Evolutionary conservation across 1,140 invertebrate species (phyloP), one percentile per base, ranked within the genome.

Genomic region (Nixonia krombeini): DNA sequence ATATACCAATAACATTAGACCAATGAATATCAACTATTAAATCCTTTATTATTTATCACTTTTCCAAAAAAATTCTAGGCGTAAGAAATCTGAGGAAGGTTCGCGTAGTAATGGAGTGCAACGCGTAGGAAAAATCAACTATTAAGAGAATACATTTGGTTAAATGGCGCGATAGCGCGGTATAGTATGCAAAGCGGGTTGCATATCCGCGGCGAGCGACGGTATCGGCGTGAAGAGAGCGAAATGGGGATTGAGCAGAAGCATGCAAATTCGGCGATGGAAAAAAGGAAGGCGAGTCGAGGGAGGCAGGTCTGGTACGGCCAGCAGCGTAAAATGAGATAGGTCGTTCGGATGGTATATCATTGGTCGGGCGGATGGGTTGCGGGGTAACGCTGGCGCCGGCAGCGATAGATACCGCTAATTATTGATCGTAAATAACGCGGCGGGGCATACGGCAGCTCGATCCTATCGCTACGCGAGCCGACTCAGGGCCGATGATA

Each of bases 391-490:
- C 75, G 62, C 70, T 77, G 76, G 80, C 75, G 80, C 82, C 82
- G 80, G 80, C 80, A 84, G 82, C 82, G 82, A 83, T 83, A 83
- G 82, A 84, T 84, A 84, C 82, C 81, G 75, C 82, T 84, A 84
- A 84, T 84, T 84, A 84, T 84, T 81, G 82, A 84, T 83, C 82
- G 79, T 85, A 85, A 85, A 85, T 85, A 80, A 85, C 75, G 63
- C 57, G 51, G 25, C 53, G 41, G 57, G 57, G 55, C 66, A 72
- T 52, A 66, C 72, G 49, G 72, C 68, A 74, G 64, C 68, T 40
- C 25, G 69, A 74, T 74, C 44, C 58, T 67, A 73, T 73, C 71
- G 55, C 47, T 61, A 62, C 37, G 47, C 67, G 25, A 63, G 65
- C 44, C 62, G 45, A 59, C 65, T 59, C 63, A 49, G 56, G n/a